Evolutionary conservation across 2,797 vertebrate genomes (phyloP).

Genomic region (Phoeniculus purpureus): DNA sequence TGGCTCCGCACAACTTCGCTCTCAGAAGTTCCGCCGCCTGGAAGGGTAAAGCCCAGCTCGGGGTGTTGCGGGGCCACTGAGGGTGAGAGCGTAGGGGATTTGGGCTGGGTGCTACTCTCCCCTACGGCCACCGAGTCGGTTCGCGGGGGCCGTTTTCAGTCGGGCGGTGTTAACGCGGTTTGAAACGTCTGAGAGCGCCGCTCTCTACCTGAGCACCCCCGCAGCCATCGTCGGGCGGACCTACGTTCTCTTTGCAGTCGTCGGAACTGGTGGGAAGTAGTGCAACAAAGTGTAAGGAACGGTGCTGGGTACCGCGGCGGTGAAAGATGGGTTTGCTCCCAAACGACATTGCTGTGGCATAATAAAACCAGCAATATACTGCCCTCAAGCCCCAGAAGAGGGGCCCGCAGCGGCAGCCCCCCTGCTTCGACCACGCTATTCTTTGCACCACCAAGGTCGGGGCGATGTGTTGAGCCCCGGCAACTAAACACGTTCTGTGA

Average conservation of each 20-base stretch:
- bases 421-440: too few species aligned
- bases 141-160: not conserved
- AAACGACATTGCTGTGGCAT: not conserved
- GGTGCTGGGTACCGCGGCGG: not conserved
- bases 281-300: accelerated
- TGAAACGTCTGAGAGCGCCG: accelerated
- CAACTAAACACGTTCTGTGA: not conserved
- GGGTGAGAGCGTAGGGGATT: not conserved
- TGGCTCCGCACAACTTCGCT: not conserved
- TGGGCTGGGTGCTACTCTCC: too few species aligned
- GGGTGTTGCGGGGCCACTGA: not conserved
- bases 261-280: not conserved
- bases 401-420: not conserved
- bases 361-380: too few species aligned
- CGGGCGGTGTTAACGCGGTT: accelerated
- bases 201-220: not conserved
- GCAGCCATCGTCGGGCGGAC: not conserved
- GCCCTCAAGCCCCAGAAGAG: not conserved
- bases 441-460: accelerated
- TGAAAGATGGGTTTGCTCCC: not conserved
- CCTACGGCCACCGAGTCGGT: too few species aligned
- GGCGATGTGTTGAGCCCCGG: accelerated
- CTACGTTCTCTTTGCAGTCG: accelerated
- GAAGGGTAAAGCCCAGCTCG: accelerated
- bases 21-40: not conserved